Percentiles rank a stretch among this genome's conserved stretches.
phyloP scores from a whole-genome alignment of 2,888 invertebrate genomes.

The Sinopyrophorus schimmeli region DNA sequence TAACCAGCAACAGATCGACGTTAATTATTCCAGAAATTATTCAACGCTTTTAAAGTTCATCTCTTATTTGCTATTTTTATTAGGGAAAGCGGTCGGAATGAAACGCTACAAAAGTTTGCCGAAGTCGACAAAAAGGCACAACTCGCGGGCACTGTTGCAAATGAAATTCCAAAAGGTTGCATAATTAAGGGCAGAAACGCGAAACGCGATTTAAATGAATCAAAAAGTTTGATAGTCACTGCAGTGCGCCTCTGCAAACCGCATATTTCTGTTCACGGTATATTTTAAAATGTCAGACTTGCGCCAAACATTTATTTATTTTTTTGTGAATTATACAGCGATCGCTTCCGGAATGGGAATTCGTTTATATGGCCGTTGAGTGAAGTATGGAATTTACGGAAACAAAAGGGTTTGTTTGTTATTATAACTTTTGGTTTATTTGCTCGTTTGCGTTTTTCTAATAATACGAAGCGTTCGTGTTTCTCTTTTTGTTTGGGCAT shows the following conservation, averaged over 20 bases:
- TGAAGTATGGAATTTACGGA: slow-evolving; percentile 42
- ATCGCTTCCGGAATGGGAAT: slow-evolving; percentile 41
- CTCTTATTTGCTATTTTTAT: too few species aligned
- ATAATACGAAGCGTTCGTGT: slow-evolving; percentile 8
- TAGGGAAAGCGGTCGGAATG: too few species aligned
- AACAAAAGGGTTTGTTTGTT: slow-evolving; percentile 39
- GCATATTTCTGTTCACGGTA: slow-evolving; percentile 49
- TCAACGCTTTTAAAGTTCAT: too few species aligned
- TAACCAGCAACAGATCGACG: too few species aligned
- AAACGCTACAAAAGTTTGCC: too few species aligned
- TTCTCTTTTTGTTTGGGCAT: slow-evolving; percentile 1
- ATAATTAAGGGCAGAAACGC: neutral
- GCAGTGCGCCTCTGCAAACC: slow-evolving; percentile 38
- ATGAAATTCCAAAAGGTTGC: neutral
- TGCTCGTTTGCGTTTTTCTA: slow-evolving; percentile 19
- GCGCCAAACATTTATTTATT: slow-evolving; percentile 47
- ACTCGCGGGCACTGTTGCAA: too few species aligned
- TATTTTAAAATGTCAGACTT: slow-evolving; percentile 49
- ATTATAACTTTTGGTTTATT: slow-evolving; percentile 30
- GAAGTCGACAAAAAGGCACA: too few species aligned
- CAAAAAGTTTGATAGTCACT: slow-evolving; percentile 24
- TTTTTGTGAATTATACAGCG: slow-evolving; percentile 47
- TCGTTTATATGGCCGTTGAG: slow-evolving; percentile 39
- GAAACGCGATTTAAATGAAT: neutral
- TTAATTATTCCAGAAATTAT: too few species aligned